Evolutionary conservation across 2,888 invertebrate species (phyloP).

Genomic region (Smittia sp.): DNA sequence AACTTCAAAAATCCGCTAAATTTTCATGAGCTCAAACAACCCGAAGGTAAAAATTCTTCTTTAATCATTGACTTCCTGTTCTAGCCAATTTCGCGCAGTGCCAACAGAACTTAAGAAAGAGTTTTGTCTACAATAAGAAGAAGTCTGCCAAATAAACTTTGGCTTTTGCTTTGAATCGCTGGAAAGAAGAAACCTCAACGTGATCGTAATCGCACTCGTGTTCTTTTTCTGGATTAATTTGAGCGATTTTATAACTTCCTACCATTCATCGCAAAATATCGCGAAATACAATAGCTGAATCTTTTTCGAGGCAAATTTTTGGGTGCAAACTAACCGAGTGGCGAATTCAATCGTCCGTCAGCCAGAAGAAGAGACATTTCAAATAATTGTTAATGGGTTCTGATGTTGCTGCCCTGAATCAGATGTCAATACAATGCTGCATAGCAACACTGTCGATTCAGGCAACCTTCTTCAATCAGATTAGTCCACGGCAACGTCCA

Average conservation of each 20-base stretch:
- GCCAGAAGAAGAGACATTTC: no score
- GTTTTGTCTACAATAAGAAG: no score
- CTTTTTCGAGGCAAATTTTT: slow-evolving; percentile 7
- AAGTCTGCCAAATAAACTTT: no score
- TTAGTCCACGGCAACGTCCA: neutral
- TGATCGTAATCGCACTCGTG: slow-evolving; percentile 14
- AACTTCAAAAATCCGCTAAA: neutral
- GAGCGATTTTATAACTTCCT: slow-evolving; percentile 37
- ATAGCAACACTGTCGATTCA: no score
- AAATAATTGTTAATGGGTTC: no score
- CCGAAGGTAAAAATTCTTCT: no score
- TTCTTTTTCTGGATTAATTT: slow-evolving; percentile 27
- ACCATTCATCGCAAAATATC: slow-evolving; percentile 22
- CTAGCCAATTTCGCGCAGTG: no score
- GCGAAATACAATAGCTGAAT: slow-evolving; percentile 6
- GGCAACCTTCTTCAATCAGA: neutral
- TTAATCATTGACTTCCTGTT: no score
- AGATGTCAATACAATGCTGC: no score
- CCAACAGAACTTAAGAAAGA: no score
- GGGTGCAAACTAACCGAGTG: neutral
- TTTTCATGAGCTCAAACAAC: no score
- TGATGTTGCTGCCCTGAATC: no score
- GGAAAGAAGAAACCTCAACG: neutral
- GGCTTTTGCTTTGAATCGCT: neutral
- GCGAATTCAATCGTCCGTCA: neutral